Conservation (phyloP, 2,888 invertebrate species). For the Calliopum simillimum region DNA sequence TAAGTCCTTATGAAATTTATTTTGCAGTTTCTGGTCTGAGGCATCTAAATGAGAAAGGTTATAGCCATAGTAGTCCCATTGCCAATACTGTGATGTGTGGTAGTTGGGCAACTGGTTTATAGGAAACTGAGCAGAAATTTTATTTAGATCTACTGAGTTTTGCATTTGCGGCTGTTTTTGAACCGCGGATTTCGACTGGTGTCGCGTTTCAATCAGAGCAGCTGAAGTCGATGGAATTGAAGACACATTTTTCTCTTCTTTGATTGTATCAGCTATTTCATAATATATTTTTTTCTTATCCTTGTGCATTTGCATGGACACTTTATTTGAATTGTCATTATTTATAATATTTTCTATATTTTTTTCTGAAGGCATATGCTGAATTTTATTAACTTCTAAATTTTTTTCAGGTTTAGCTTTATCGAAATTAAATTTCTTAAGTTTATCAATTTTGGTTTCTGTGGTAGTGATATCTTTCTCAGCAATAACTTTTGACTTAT, state of each 20-base stretch:
- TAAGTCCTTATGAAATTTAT: conserved; percentile 69
- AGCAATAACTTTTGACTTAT: too few relatives aligned
- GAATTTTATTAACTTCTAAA: neutral
- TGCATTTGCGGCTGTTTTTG: conserved; percentile 55
- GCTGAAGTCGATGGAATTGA: conserved; percentile 36
- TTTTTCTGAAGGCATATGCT: neutral
- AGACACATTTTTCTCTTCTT: conserved; percentile 30
- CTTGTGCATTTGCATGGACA: too few relatives aligned
- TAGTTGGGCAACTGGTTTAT: conserved; percentile 78
- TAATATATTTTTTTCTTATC: conserved; percentile 41
- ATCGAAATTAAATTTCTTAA: neutral
- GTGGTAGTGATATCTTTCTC: neutral
- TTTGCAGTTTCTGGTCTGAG: conserved; percentile 72
- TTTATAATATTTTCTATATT: neutral
- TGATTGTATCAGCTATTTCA: conserved; percentile 30
- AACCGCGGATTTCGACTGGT: conserved; percentile 39
- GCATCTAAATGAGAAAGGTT: conserved; percentile 72
- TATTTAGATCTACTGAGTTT: conserved; percentile 68
- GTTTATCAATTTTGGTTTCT: neutral
- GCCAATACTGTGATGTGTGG: conserved; percentile 76
- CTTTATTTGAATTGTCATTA: too few relatives aligned
- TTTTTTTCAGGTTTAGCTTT: neutral
- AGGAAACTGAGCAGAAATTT: conserved; percentile 73
- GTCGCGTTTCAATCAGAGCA: conserved; percentile 39
- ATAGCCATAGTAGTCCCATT: conserved; percentile 74